phyloP scores from a whole-genome alignment of 1,140 invertebrate species.

The Apis florea region DNA sequence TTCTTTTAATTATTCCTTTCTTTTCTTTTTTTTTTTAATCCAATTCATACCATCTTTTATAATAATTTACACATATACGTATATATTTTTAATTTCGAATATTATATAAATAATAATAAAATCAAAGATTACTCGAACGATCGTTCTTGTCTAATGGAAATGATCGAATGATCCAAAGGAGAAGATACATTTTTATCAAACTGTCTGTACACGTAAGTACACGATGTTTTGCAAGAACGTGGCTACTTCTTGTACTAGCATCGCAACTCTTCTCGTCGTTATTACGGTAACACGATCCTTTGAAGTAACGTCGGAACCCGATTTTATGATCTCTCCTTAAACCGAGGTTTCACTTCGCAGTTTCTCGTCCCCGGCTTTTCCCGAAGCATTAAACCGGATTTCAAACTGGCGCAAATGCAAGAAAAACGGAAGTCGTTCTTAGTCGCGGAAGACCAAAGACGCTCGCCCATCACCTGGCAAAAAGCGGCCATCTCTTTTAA shows the following conservation, averaged over 20 bases:
- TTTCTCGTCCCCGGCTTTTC: slow-evolving; percentile 39
- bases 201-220: too few species aligned
- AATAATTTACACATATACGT: too few species aligned
- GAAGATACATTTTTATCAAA: too few species aligned
- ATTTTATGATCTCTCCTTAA: slow-evolving; percentile 42
- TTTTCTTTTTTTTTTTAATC: too few species aligned
- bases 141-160: too few species aligned
- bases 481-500: neutral
- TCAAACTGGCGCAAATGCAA: slow-evolving; percentile 32
- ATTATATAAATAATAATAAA: too few species aligned
- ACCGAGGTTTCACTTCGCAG: slow-evolving; percentile 43
- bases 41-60: too few species aligned
- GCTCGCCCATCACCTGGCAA: neutral
- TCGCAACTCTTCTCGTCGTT: slow-evolving; percentile 36
- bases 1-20: too few species aligned
- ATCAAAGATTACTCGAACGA: too few species aligned
- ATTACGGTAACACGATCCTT: slow-evolving; percentile 44
- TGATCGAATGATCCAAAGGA: too few species aligned
- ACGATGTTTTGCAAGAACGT: slow-evolving; percentile 10
- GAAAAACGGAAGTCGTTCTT: slow-evolving; percentile 34
- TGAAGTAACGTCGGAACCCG: slow-evolving; percentile 19
- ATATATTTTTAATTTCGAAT: too few species aligned
- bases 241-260: neutral
- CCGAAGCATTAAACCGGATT: slow-evolving; percentile 46
- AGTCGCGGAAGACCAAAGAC: neutral